Conservation (phyloP, 2,797 vertebrate species). For the Oophaga sylvatica region DNA sequence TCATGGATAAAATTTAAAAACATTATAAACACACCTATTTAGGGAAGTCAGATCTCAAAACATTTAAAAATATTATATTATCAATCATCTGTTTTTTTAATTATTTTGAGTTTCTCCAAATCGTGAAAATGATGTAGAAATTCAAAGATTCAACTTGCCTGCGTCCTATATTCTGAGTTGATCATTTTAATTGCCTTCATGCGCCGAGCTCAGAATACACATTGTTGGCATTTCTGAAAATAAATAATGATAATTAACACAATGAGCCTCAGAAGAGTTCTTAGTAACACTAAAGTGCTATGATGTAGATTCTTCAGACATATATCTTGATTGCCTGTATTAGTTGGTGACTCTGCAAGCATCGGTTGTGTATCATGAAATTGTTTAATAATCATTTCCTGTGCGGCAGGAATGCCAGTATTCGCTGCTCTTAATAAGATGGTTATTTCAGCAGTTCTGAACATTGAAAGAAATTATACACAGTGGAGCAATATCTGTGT, state of each 20-base stretch:
- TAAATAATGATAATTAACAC: constrained; percentile 47
- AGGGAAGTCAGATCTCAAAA: background rate
- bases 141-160: background rate
- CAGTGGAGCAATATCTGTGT: constrained; percentile 53
- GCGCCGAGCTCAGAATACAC: background rate
- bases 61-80: background rate
- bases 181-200: constrained; percentile 37
- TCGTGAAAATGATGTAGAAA: background rate
- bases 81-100: background rate
- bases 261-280: constrained; percentile 32
- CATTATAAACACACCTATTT: background rate
- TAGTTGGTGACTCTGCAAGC: background rate
- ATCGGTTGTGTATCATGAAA: constrained; percentile 1
- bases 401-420: background rate
- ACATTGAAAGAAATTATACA: constrained; percentile 44
- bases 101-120: background rate
- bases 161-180: background rate
- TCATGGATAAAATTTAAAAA: too few relatives aligned
- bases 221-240: constrained; percentile 26
- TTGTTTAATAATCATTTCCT: constrained; percentile 44
- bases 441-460: constrained; percentile 44
- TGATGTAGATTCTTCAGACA: constrained; percentile 9
- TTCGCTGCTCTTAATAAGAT: constrained; percentile 49
- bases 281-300: background rate
- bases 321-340: background rate